Conservation (phyloP, 1,140 invertebrate species). For the Cataglyphis hispanica region DNA sequence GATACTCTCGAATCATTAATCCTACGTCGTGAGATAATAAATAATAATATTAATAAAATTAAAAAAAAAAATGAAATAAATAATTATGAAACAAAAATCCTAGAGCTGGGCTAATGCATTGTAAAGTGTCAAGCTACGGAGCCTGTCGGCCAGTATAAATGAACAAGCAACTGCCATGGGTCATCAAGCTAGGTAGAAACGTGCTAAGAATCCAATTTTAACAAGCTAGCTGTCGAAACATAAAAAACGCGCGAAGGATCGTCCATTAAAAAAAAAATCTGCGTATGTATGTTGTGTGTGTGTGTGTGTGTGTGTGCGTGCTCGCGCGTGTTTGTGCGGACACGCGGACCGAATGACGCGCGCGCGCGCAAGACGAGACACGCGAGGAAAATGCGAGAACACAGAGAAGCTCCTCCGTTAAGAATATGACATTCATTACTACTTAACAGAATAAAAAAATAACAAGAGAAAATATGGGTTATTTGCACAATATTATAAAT, state of each 20-base stretch:
- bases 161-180: slow-evolving; percentile 84
- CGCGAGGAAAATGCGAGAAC: slow-evolving; percentile 42
- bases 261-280: slow-evolving; percentile 72
- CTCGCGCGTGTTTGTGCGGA: slow-evolving; percentile 40
- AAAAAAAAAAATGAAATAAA: slow-evolving; percentile 68
- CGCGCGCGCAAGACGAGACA: slow-evolving; percentile 32
- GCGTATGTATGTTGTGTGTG: slow-evolving; percentile 58
- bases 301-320: slow-evolving; percentile 9
- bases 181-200: slow-evolving; percentile 81
- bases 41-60: slow-evolving; percentile 64
- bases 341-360: slow-evolving; percentile 38
- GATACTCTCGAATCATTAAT: slow-evolving; percentile 76
- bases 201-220: slow-evolving; percentile 82
- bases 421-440: slow-evolving; percentile 78
- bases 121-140: slow-evolving; percentile 79
- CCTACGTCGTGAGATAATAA: slow-evolving; percentile 73
- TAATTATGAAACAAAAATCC: slow-evolving; percentile 70
- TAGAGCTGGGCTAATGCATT: slow-evolving; percentile 71
- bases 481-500: slow-evolving; percentile 85
- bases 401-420: slow-evolving; percentile 73
- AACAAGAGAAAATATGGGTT: slow-evolving; percentile 76
- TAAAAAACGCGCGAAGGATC: slow-evolving; percentile 71
- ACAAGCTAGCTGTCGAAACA: slow-evolving; percentile 78
- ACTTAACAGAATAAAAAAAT: slow-evolving; percentile 74
- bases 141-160: slow-evolving; percentile 81